Conservation (phyloP, 2,797 vertebrate genomes). For the Echiichthys vipera region DNA sequence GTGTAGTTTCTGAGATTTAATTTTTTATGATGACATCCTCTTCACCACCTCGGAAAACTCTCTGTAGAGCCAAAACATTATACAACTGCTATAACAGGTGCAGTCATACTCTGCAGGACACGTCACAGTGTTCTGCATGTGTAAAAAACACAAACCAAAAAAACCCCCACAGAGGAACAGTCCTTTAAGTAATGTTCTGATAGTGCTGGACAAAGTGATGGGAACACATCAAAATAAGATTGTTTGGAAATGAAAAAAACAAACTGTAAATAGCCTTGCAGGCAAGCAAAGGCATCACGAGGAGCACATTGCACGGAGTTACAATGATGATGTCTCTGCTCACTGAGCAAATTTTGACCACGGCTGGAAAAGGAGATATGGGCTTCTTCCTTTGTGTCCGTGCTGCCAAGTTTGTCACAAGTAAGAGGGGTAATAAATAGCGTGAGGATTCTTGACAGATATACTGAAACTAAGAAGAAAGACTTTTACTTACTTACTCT, state of each 20-base stretch:
- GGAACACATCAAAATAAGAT: too few relatives aligned
- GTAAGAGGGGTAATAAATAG: conserved; percentile 7
- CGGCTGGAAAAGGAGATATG: conserved; percentile 14
- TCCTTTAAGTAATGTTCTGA: not conserved
- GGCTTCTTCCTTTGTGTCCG: conserved; percentile 20
- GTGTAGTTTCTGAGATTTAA: not conserved
- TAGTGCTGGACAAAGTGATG: not conserved
- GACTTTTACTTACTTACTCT: too few relatives aligned
- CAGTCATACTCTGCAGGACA: not conserved
- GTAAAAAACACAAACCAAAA: too few relatives aligned
- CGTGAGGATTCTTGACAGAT: not conserved
- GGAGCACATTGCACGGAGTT: not conserved
- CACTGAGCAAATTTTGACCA: conserved; percentile 13
- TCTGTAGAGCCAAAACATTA: not conserved
- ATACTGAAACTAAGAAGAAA: not conserved
- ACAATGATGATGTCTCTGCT: conserved; percentile 11
- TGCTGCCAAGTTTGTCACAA: conserved; percentile 20
- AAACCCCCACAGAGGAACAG: not conserved
- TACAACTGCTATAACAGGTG: not conserved
- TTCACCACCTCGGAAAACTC: not conserved
- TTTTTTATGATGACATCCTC: not conserved
- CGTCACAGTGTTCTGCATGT: not conserved
- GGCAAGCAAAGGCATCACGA: conserved; percentile 4
- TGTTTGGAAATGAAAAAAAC: conserved; percentile 11
- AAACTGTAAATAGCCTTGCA: not conserved